A percentile compares a stretch with the other conserved stretches of the same genome.
These are phyloP conservation scores for Chromobotia macracanthus DNA, from an alignment of 2,797 vertebrate genomes.

Conservation along the genomic window DNA sequence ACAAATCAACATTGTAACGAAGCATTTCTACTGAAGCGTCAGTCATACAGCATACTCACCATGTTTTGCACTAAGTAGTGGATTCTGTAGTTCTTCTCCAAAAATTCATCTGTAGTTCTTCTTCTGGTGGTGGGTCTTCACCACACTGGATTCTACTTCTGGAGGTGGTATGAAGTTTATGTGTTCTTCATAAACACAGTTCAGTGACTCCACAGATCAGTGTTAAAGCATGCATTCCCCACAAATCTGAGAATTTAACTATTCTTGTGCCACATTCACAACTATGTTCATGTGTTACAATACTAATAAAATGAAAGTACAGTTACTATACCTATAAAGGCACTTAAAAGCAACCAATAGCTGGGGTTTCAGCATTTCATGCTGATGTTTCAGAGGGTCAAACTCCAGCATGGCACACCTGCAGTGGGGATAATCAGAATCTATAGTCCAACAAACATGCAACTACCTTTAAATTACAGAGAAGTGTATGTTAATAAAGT, in stretches of 20 bases:
- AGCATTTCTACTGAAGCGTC: not conserved
- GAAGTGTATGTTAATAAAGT: too few relatives aligned
- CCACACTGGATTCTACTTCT: constrained; percentile 98
- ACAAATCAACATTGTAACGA: not conserved
- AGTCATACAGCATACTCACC: constrained; percentile 73
- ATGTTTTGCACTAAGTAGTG: constrained; percentile 91
- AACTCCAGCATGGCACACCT: constrained; percentile 98
- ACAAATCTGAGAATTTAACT: too few relatives aligned
- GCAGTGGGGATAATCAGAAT: too few relatives aligned
- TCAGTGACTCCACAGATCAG: not conserved
- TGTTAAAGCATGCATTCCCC: not conserved
- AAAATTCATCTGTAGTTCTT: constrained; percentile 93
- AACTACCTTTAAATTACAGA: too few relatives aligned
- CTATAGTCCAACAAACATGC: too few relatives aligned
- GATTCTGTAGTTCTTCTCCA: constrained; percentile 97
- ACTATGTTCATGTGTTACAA: not conserved
- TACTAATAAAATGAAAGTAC: not conserved
- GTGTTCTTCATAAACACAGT: constrained; percentile 81
- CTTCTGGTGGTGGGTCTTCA: constrained; percentile 93
- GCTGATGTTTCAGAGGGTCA: too few relatives aligned
- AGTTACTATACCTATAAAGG: not conserved
- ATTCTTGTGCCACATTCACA: not conserved
- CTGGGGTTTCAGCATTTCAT: too few relatives aligned
- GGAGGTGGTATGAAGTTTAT: constrained; percentile 96
- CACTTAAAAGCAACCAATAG: not conserved